phyloP scores from a whole-genome alignment of 2,113 vertebrate species.

The Synodontis membranacea region DNA sequence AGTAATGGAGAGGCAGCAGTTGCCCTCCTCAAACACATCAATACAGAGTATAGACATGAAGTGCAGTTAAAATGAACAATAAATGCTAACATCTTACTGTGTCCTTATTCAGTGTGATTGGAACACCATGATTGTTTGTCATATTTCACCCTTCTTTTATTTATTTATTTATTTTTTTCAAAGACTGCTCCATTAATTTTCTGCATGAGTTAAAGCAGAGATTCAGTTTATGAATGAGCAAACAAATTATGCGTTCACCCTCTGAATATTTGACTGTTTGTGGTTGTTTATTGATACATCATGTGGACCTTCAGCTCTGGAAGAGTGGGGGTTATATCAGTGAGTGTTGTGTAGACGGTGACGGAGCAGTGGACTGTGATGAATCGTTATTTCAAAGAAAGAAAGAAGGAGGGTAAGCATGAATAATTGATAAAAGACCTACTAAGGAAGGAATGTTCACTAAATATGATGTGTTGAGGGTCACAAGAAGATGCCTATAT shows the following conservation, averaged over 20 bases:
- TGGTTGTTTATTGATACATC: conserved; percentile 9
- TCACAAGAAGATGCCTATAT: conserved; percentile 36
- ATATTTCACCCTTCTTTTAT: background rate
- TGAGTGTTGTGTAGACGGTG: background rate
- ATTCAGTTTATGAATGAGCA: background rate
- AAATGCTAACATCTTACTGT: conserved; percentile 34
- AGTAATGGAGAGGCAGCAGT: conserved; percentile 24
- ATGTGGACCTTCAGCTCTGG: background rate
- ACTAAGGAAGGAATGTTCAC: conserved; percentile 43
- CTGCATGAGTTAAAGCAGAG: background rate
- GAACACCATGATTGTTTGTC: background rate
- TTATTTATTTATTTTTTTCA: background rate
- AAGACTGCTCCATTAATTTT: background rate
- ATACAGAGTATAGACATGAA: conserved; percentile 6
- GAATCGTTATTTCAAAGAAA: conserved; percentile 11
- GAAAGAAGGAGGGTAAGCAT: conserved; percentile 27
- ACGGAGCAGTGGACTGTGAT: conserved; percentile 23
- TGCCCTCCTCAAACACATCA: conserved; percentile 37
- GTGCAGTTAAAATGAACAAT: conserved; percentile 37
- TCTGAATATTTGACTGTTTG: conserved; percentile 2
- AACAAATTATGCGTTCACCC: background rate
- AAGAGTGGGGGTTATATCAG: background rate
- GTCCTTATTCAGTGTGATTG: background rate
- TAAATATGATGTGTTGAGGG: conserved; percentile 51
- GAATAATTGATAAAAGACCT: conserved; percentile 49